Percentiles rank a stretch among this genome's conserved stretches.
These are phyloP conservation scores for Hemaris fuciformis DNA, from an alignment of 2,888 invertebrate genomes.

Conservation along the genomic window DNA sequence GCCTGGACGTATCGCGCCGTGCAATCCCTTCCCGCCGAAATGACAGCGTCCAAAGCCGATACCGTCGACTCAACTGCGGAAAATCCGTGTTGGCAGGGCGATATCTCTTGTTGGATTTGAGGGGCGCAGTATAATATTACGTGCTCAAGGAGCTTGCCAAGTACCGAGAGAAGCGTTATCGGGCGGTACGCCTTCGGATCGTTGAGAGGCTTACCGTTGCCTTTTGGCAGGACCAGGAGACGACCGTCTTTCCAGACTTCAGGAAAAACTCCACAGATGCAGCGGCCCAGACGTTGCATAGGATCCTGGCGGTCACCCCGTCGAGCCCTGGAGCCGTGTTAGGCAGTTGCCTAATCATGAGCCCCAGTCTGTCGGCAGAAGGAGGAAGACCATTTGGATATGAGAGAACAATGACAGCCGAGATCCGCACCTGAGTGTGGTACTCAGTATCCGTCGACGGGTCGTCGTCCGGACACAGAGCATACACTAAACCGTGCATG, in stretches of 20 bases:
- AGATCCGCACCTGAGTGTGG: too few relatives aligned
- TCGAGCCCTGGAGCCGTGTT: constrained; percentile 39
- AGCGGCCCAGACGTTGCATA: constrained; percentile 25
- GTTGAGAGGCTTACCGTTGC: constrained; percentile 23
- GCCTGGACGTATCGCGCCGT: constrained; percentile 27
- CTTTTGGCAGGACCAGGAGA: constrained; percentile 32
- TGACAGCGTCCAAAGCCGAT: constrained; percentile 23
- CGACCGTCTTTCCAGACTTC: constrained; percentile 30
- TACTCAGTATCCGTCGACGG: constrained; percentile 19
- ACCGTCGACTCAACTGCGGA: constrained; percentile 30
- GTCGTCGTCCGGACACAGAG: constrained; percentile 38
- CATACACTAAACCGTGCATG: constrained; percentile 18
- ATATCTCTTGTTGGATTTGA: constrained; percentile 4
- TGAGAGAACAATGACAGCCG: constrained; percentile 24
- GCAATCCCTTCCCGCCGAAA: background rate
- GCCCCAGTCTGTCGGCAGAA: background rate
- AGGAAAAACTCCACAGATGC: constrained; percentile 27
- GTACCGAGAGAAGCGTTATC: constrained; percentile 32
- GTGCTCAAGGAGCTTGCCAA: constrained; percentile 40
- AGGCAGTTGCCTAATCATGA: constrained; percentile 25
- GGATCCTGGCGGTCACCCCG: constrained; percentile 27
- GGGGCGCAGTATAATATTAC: constrained; percentile 27
- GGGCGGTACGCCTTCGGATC: constrained; percentile 37
- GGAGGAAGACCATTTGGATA: constrained; percentile 23
- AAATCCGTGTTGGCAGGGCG: constrained; percentile 38